phyloP scores from a whole-genome alignment of 1,140 invertebrate species.

The Anoplophora glabripennis region DNA sequence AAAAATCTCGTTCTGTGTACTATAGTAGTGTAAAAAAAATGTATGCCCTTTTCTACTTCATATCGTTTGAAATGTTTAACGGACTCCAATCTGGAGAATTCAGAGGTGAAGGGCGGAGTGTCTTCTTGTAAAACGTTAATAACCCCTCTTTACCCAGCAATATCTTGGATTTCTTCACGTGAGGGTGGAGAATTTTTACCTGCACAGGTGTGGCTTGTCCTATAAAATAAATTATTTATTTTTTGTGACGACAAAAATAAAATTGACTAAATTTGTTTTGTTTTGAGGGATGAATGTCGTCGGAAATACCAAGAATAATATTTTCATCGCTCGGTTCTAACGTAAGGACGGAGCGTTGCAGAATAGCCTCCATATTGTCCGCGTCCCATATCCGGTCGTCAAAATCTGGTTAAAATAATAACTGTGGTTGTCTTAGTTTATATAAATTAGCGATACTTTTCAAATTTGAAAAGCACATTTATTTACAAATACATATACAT shows the following conservation, averaged over 20 bases:
- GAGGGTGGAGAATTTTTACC: constrained; percentile 90
- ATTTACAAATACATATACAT: too few species aligned
- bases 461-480: too few species aligned
- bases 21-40: too few species aligned
- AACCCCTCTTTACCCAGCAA: constrained; percentile 93
- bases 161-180: constrained; percentile 96
- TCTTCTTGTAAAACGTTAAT: too few species aligned
- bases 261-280: constrained; percentile 48
- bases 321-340: constrained; percentile 99
- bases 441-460: too few species aligned
- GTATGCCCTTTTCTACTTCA: constrained; percentile 52
- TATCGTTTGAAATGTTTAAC: constrained; percentile 98
- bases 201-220: constrained; percentile 67
- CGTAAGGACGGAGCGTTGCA: constrained; percentile 91
- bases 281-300: constrained; percentile 88
- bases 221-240: constrained; percentile 33
- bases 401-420: too few species aligned
- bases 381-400: constrained; percentile 97
- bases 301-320: constrained; percentile 90
- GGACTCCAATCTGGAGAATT: constrained; percentile 91
- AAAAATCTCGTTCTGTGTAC: too few species aligned
- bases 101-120: constrained; percentile 81
- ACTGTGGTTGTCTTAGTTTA: too few species aligned
- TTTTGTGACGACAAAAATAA: background rate
- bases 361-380: constrained; percentile 81